Evolutionary conservation across 2,888 invertebrate genomes (phyloP).

Genomic region (Clistopyga incitator): DNA sequence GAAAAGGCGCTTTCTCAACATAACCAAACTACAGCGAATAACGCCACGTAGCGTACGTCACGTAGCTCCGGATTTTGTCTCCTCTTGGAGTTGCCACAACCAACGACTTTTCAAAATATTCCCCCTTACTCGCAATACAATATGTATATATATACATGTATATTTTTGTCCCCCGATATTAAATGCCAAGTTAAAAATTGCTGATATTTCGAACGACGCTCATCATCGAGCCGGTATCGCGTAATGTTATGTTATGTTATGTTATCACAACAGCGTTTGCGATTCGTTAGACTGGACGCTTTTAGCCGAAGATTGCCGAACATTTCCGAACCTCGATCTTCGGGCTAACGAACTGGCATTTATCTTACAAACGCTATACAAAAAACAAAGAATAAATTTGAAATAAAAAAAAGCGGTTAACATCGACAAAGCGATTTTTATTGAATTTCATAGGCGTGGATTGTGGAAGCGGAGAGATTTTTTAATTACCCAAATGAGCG

Average conservation of each 20-base stretch:
- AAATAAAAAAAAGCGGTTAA: not conserved
- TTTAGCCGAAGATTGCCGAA: not conserved
- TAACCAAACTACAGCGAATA: constrained; percentile 27
- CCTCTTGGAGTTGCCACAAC: not conserved
- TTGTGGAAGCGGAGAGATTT: too few species aligned
- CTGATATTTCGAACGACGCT: not conserved
- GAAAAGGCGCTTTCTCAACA: constrained; percentile 40
- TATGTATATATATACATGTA: too few species aligned
- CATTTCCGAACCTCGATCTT: too few species aligned
- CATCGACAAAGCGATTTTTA: not conserved
- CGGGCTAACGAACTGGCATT: too few species aligned
- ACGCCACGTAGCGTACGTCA: not conserved
- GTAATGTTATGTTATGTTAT: too few species aligned
- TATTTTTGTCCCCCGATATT: too few species aligned
- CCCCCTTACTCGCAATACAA: not conserved
- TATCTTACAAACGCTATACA: not conserved
- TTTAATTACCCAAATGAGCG: too few species aligned
- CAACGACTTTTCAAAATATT: not conserved
- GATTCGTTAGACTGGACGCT: not conserved
- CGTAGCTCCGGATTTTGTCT: not conserved
- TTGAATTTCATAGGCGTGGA: too few species aligned
- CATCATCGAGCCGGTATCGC: constrained; percentile 1
- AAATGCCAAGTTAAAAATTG: constrained; percentile 5
- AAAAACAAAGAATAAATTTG: not conserved
- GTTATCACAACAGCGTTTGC: constrained; percentile 1